phyloP scores from a whole-genome alignment of 2,113 vertebrate genomes.

The Ifrita kowaldi region DNA sequence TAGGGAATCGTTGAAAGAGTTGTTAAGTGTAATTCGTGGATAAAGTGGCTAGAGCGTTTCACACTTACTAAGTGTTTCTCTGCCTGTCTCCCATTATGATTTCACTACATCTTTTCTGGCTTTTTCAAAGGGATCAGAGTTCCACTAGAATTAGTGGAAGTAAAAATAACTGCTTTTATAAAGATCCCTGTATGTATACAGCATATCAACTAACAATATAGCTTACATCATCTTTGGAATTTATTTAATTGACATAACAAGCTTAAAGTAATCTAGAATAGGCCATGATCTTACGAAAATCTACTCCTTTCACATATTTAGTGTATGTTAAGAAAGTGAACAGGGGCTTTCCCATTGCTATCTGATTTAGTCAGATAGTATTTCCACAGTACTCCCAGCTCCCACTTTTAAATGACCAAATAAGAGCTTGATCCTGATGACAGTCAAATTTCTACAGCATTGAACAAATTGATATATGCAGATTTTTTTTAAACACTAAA shows the following conservation, averaged over 20 bases:
- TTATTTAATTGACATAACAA: not conserved
- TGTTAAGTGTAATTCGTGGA: not conserved
- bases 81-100: not conserved
- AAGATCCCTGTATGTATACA: not conserved
- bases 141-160: not conserved
- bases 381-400: not conserved
- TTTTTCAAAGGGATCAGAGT: not conserved
- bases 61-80: not conserved
- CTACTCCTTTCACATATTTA: not conserved
- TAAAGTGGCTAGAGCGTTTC: not conserved
- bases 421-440: slow-evolving; percentile 6
- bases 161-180: slow-evolving; percentile 32
- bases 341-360: not conserved
- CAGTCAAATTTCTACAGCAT: not conserved
- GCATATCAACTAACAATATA: slow-evolving; percentile 2
- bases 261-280: not conserved
- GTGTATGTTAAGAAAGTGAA: not conserved
- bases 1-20: not conserved
- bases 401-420: not conserved
- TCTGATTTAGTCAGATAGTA: not conserved
- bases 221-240: not conserved
- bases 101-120: not conserved
- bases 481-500: not conserved
- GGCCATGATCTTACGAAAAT: not conserved
- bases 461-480: not conserved